A percentile compares a stretch with the other conserved stretches of the same genome.
Conservation (phyloP, 2,888 invertebrate species). For the Spilarctia lutea region DNA sequence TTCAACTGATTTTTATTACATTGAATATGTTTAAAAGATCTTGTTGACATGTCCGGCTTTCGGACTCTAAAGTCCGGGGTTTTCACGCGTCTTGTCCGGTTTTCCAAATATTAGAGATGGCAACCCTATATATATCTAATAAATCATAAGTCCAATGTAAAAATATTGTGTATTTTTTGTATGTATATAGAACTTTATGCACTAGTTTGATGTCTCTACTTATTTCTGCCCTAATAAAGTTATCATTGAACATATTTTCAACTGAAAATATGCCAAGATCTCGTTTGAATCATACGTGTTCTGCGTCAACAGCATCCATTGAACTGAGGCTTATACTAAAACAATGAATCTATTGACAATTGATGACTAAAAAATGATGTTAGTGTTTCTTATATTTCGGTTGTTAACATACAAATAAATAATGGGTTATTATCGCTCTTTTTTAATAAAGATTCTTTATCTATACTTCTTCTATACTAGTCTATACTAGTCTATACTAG, state of each 20-base stretch:
- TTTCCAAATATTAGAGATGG: too few species aligned
- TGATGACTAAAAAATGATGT: conserved; percentile 15
- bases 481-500: too few species aligned
- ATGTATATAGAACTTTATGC: neutral
- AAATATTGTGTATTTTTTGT: too few species aligned
- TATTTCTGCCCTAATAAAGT: neutral
- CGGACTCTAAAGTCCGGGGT: too few species aligned
- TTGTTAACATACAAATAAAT: neutral
- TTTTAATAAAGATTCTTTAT: conserved; percentile 24
- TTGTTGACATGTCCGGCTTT: too few species aligned
- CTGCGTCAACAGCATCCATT: conserved; percentile 3
- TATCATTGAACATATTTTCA: neutral
- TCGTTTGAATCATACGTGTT: neutral
- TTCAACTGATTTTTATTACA: too few species aligned
- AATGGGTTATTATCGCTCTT: conserved; percentile 27
- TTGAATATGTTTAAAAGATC: too few species aligned
- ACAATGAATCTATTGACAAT: conserved; percentile 4
- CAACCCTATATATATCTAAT: too few species aligned
- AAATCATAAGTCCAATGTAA: too few species aligned
- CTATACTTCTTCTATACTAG: too few species aligned
- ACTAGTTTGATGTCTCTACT: neutral
- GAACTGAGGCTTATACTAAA: conserved; percentile 5
- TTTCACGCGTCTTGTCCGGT: too few species aligned
- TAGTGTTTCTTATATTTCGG: conserved; percentile 41
- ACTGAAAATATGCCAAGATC: conserved; percentile 12